Conservation (phyloP, 2,888 invertebrate genomes). For the Ptychoptera albimana region DNA sequence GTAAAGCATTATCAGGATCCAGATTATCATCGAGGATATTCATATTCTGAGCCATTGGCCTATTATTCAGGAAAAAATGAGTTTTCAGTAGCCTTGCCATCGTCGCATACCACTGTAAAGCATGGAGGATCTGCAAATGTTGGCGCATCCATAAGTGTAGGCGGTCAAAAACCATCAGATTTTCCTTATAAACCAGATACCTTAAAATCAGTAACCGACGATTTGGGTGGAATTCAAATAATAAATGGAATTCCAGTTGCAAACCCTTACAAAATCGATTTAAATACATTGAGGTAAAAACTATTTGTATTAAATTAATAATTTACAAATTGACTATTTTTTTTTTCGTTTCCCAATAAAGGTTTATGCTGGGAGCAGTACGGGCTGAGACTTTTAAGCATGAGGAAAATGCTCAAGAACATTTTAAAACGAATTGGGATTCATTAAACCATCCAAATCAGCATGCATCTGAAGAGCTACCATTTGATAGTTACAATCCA, state of each 20-base stretch:
- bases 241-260: constrained; percentile 36
- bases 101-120: constrained; percentile 1
- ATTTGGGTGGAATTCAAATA: constrained; percentile 14
- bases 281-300: constrained; percentile 18
- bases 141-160: constrained; percentile 2
- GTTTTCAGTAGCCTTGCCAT: background rate
- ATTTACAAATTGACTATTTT: no score
- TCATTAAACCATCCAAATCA: no score
- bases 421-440: constrained; percentile 1
- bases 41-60: background rate
- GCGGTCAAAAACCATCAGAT: background rate
- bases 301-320: no score
- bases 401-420: background rate
- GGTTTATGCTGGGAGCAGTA: constrained; percentile 6
- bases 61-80: background rate
- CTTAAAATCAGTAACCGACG: background rate
- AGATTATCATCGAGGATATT: background rate
- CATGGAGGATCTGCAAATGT: constrained; percentile 7
- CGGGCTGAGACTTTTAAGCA: constrained; percentile 4
- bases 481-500: constrained; percentile 26
- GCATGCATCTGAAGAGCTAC: constrained; percentile 11
- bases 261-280: constrained; percentile 36
- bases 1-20: constrained; percentile 14
- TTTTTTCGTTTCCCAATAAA: no score
- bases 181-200: background rate